These are phyloP conservation scores for Lophochroa leadbeateri DNA, from an alignment of 2,113 vertebrate species.

Conservation along the genomic window DNA sequence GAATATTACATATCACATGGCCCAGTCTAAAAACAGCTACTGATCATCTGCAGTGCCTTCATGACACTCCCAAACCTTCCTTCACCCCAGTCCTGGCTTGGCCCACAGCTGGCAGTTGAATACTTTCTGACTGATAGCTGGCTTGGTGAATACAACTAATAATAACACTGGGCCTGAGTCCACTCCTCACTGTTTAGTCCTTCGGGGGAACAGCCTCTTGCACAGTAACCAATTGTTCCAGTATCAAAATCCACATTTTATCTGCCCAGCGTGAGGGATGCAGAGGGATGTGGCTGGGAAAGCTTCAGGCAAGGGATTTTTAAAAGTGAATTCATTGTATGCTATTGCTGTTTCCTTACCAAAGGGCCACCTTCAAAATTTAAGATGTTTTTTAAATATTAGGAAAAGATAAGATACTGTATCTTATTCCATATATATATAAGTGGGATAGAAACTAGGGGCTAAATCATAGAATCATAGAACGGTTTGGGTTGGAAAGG, in stretches of 20 bases:
- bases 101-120: background rate
- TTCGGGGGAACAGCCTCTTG: constrained; percentile 29
- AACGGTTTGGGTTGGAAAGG: no score
- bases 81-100: constrained; percentile 19
- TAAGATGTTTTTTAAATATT: background rate
- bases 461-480: background rate
- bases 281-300: background rate
- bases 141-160: background rate
- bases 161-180: constrained; percentile 3
- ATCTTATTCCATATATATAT: background rate
- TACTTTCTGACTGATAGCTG: constrained; percentile 10
- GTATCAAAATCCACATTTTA: constrained; percentile 15
- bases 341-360: background rate
- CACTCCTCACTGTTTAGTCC: background rate
- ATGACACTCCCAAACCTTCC: constrained; percentile 18
- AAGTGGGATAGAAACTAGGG: background rate
- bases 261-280: background rate
- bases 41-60: constrained; percentile 1
- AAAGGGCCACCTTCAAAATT: background rate
- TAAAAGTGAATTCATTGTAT: background rate
- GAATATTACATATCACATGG: background rate
- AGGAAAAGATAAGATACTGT: background rate
- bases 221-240: background rate
- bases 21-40: constrained; percentile 38
- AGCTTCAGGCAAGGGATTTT: background rate